Evolutionary conservation across 1,140 invertebrate species (phyloP).

Genomic region (Prorops nasuta): DNA sequence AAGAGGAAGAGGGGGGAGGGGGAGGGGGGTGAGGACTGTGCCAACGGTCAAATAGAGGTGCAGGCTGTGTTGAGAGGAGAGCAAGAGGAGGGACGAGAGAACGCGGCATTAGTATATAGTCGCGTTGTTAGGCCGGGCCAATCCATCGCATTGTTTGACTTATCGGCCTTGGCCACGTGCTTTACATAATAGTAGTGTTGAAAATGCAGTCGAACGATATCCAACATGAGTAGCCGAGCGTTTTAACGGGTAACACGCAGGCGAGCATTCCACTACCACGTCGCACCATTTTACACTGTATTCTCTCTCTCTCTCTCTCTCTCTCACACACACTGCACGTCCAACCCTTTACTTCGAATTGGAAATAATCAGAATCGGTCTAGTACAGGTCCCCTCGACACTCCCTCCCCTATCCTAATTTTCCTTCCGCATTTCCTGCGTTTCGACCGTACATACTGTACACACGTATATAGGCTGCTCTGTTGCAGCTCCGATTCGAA

Average conservation of each 20-base stretch:
- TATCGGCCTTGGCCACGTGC: constrained; percentile 50
- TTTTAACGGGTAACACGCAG: constrained; percentile 19
- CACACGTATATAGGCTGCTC: not conserved
- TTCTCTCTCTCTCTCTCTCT: too few species aligned
- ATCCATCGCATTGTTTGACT: constrained; percentile 50
- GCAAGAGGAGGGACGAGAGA: too few species aligned
- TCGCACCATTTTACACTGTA: too few species aligned
- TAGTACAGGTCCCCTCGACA: not conserved
- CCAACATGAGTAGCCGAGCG: constrained; percentile 41
- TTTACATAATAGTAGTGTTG: constrained; percentile 50
- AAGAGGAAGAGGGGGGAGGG: too few species aligned
- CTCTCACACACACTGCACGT: too few species aligned
- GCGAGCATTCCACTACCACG: too few species aligned
- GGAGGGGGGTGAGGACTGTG: too few species aligned
- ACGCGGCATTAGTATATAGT: too few species aligned
- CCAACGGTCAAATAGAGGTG: too few species aligned
- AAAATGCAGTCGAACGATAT: constrained; percentile 53
- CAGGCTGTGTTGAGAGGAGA: too few species aligned
- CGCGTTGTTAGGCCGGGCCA: too few species aligned
- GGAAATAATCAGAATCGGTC: constrained; percentile 20
- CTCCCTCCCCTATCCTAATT: not conserved
- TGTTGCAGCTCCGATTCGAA: not conserved
- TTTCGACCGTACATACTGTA: not conserved
- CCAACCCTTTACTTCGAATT: constrained; percentile 17
- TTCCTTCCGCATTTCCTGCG: not conserved